These are phyloP conservation scores for Heterotis niloticus DNA, from an alignment of 2,113 vertebrate genomes.

Conservation along the genomic window DNA sequence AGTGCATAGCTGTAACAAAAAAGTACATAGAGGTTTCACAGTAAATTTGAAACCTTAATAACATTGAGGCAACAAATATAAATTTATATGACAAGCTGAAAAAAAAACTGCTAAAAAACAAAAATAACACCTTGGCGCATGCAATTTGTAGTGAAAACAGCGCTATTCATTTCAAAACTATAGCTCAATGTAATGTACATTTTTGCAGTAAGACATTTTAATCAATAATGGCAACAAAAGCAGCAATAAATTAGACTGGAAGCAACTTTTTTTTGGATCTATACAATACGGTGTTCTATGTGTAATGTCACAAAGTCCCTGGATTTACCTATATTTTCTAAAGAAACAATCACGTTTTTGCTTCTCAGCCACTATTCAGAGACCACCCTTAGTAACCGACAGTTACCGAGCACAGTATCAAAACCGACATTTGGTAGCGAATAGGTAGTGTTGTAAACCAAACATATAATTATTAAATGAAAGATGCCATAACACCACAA, in stretches of 20 bases:
- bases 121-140: conserved; percentile 33
- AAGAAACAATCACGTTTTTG: conserved; percentile 27
- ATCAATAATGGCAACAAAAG: conserved; percentile 34
- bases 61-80: conserved; percentile 42
- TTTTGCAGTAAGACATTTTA: conserved; percentile 28
- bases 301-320: conserved; percentile 6
- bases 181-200: conserved; percentile 32
- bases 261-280: conserved; percentile 31
- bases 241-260: conserved; percentile 31
- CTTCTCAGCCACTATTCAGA: background rate
- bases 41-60: conserved; percentile 34
- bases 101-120: conserved; percentile 25
- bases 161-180: conserved; percentile 26
- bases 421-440: conserved; percentile 43
- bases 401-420: conserved; percentile 42
- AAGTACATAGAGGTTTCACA: conserved; percentile 31
- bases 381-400: background rate
- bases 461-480: conserved; percentile 13
- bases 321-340: background rate
- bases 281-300: conserved; percentile 24
- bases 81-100: conserved; percentile 31
- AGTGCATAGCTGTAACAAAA: conserved; percentile 51
- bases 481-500: conserved; percentile 27
- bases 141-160: conserved; percentile 51
- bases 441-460: conserved; percentile 18